phyloP scores from a whole-genome alignment of 2,113 vertebrate species.

The Rostratula benghalensis region DNA sequence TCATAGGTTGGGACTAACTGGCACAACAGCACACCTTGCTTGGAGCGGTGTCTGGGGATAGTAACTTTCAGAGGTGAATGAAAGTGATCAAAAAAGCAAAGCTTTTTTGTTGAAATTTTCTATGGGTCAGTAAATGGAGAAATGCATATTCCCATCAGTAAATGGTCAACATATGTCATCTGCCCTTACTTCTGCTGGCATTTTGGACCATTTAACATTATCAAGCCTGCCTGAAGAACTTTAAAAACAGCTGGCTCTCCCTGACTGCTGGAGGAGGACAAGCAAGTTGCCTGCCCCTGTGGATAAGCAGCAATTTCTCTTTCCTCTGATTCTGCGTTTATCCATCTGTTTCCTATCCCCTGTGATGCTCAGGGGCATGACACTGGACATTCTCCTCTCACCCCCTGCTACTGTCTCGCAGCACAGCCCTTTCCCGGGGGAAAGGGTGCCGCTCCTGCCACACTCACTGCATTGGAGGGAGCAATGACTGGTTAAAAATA shows the following conservation, averaged over 20 bases:
- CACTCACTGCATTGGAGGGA: rapidly evolving
- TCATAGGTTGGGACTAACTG: neutral
- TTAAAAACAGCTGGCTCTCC: rapidly evolving
- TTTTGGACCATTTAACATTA: neutral
- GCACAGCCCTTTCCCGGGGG: neutral
- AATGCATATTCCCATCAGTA: neutral
- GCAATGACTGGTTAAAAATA: slow-evolving; percentile 63
- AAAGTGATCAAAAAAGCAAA: neutral
- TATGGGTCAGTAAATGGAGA: neutral
- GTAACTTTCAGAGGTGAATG: neutral
- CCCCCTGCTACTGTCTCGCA: neutral
- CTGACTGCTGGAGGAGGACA: neutral
- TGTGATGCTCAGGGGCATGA: neutral
- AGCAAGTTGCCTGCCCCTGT: neutral
- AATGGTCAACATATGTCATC: neutral
- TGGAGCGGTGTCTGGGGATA: rapidly evolving
- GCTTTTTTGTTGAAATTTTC: neutral
- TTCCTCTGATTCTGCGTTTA: neutral
- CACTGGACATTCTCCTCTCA: rapidly evolving
- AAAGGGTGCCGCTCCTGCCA: neutral
- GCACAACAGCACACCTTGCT: neutral
- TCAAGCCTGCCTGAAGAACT: neutral
- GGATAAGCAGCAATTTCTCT: neutral
- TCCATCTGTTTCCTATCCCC: neutral
- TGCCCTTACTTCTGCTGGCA: neutral